phyloP scores from a whole-genome alignment of 2,888 invertebrate species.

The Drosophila setosimentum region DNA sequence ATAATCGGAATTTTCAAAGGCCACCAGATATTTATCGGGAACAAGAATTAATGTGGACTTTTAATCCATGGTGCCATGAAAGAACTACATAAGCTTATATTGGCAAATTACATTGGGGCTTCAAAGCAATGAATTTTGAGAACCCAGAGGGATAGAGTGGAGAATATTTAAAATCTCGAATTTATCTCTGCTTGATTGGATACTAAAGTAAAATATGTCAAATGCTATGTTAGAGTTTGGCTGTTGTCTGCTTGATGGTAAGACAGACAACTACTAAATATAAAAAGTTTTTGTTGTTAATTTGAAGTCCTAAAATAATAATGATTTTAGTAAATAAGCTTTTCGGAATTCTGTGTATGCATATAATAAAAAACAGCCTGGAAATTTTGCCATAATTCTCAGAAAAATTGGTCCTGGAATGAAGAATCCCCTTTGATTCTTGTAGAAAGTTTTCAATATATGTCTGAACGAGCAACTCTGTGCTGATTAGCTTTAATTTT shows the following conservation, averaged over 20 bases:
- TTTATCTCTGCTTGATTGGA: background rate
- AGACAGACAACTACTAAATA: background rate
- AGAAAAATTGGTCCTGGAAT: too few relatives aligned
- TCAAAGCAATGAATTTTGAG: background rate
- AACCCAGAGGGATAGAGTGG: background rate
- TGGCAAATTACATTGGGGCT: background rate
- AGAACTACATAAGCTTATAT: background rate
- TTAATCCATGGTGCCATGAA: background rate
- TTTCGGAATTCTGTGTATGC: background rate
- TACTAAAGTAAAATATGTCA: background rate
- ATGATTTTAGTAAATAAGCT: background rate
- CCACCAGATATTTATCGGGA: background rate
- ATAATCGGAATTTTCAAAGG: background rate
- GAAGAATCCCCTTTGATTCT: background rate
- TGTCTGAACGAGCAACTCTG: background rate
- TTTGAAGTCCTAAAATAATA: background rate
- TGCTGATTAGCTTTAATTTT: background rate
- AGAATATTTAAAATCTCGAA: background rate
- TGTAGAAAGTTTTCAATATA: background rate
- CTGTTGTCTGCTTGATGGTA: rapidly evolving
- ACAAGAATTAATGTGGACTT: background rate
- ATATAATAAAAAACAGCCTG: background rate
- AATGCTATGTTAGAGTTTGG: background rate
- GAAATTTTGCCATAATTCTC: background rate
- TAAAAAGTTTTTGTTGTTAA: background rate